Percentiles rank a stretch among this genome's conserved stretches.
phyloP scores from a whole-genome alignment of 2,113 vertebrate species.

The Tupaia tana region DNA sequence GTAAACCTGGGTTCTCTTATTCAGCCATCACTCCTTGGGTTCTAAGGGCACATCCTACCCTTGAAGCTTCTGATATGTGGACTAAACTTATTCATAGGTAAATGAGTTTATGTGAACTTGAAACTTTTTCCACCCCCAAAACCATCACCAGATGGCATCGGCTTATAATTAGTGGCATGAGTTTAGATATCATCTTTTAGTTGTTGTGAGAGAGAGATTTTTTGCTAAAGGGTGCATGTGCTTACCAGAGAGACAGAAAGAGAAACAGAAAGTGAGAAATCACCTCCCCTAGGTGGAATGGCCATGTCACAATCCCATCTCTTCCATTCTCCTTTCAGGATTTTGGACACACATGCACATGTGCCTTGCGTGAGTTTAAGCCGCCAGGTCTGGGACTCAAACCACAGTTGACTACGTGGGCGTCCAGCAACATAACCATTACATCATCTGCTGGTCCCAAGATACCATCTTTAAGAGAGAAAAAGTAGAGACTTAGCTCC shows the following conservation, averaged over 20 bases:
- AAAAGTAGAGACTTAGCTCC: background rate
- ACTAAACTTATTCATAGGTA: background rate
- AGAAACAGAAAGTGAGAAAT: no score
- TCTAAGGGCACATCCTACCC: background rate
- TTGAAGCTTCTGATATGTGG: background rate
- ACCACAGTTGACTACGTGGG: no score
- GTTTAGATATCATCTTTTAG: conserved; percentile 4
- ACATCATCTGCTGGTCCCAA: background rate
- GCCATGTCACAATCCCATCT: no score
- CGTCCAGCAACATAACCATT: no score
- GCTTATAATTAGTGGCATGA: background rate
- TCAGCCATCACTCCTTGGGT: background rate
- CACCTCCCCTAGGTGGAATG: no score
- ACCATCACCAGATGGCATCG: background rate
- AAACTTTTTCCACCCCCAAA: background rate
- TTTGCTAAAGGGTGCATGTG: no score
- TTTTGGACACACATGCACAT: no score
- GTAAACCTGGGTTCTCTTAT: background rate
- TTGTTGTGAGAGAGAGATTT: no score
- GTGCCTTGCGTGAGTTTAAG: no score
- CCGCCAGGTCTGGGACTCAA: no score
- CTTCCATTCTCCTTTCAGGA: no score
- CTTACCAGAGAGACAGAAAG: no score
- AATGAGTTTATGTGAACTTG: background rate
- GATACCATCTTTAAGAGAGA: background rate